Percentiles rank a stretch among this genome's conserved stretches.
phyloP scores from a whole-genome alignment of 1,140 invertebrate species.

The Drosophila serrata region DNA sequence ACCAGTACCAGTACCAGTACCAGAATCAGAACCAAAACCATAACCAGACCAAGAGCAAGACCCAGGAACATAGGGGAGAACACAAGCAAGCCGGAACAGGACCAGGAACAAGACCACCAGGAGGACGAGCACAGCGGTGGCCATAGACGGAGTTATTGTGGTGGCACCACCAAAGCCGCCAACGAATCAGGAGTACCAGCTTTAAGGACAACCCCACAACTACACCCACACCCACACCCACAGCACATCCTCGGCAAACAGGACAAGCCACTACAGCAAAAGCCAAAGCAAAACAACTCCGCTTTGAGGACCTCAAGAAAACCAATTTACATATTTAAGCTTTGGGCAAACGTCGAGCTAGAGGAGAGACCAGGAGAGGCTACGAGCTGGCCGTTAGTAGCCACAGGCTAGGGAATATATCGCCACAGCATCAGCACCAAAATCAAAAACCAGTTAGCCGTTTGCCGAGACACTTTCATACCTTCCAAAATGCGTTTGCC shows the following conservation, averaged over 20 bases:
- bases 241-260: conserved; percentile 28
- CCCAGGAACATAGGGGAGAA: too few relatives aligned
- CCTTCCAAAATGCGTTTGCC: conserved; percentile 74
- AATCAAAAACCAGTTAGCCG: conserved; percentile 55
- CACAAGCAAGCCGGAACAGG: too few relatives aligned
- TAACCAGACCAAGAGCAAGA: conserved; percentile 36
- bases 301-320: conserved; percentile 62
- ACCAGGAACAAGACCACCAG: conserved; percentile 35
- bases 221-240: neutral
- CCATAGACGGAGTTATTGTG: conserved; percentile 58
- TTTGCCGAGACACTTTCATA: conserved; percentile 6
- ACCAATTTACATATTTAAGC: conserved; percentile 81
- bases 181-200: conserved; percentile 13
- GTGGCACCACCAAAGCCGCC: conserved; percentile 47
- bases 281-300: conserved; percentile 53
- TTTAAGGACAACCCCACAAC: conserved; percentile 3
- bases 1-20: conserved; percentile 24
- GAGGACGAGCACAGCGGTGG: conserved; percentile 39
- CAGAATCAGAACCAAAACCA: too few relatives aligned
- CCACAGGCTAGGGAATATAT: conserved; percentile 2
- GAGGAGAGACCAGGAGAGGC: conserved; percentile 1
- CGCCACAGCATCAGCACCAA: neutral
- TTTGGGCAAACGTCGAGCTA: conserved; percentile 45
- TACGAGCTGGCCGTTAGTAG: neutral
- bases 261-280: conserved; percentile 25